phyloP scores from a whole-genome alignment of 2,113 vertebrate species.

The Egretta garzetta region DNA sequence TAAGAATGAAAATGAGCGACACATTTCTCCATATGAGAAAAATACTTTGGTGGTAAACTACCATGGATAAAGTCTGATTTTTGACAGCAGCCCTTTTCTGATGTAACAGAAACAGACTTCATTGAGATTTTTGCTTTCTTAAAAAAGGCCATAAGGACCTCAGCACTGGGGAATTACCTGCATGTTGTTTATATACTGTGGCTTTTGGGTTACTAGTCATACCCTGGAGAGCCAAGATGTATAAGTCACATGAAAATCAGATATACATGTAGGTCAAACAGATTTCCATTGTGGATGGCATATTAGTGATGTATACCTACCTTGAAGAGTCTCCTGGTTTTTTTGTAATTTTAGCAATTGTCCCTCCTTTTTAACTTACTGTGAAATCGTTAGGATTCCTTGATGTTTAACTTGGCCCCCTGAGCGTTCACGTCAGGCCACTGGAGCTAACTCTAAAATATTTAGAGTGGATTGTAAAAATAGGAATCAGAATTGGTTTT shows the following conservation, averaged over 20 bases:
- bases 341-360: not conserved
- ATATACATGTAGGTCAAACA: not conserved
- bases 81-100: not conserved
- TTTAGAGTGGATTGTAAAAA: not conserved
- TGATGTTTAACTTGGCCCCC: not conserved
- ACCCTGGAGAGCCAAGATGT: not conserved
- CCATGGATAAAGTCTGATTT: not conserved
- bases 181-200: not conserved
- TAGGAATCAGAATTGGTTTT: not conserved
- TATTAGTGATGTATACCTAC: not conserved
- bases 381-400: not conserved
- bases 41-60: not conserved
- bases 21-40: not conserved
- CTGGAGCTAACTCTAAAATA: not conserved
- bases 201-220: not conserved
- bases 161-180: not conserved
- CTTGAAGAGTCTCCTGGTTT: not conserved
- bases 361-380: not conserved
- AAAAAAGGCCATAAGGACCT: not conserved
- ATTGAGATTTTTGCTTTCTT: not conserved
- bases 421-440: not conserved
- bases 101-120: not conserved
- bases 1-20: not conserved
- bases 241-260: not conserved
- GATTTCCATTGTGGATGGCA: not conserved